A percentile compares a stretch with the other conserved stretches of the same genome.
phyloP scores from a whole-genome alignment of 2,888 invertebrate species.

The Cylloceria caligata region DNA sequence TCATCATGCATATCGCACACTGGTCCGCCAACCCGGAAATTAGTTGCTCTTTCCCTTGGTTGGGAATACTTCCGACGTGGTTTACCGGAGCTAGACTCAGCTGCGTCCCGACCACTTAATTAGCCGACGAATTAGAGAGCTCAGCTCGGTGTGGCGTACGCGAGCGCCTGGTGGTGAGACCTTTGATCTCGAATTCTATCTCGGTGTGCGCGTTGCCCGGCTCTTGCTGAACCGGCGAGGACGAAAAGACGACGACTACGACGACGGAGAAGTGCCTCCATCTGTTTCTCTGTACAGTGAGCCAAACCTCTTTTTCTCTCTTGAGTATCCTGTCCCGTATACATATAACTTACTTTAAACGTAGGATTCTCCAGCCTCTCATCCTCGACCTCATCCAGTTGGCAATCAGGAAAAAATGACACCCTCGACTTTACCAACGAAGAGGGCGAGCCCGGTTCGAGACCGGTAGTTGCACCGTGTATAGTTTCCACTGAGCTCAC shows the following conservation, averaged over 20 bases:
- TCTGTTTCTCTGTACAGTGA: conserved; percentile 27
- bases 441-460: conserved; percentile 29
- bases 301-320: conserved; percentile 9
- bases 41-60: conserved; percentile 41
- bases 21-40: conserved; percentile 50
- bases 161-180: conserved; percentile 51
- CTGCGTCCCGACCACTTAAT: conserved; percentile 63
- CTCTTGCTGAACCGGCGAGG: background rate
- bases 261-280: conserved; percentile 32
- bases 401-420: conserved; percentile 51
- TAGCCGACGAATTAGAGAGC: conserved; percentile 65
- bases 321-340: conserved; percentile 2
- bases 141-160: conserved; percentile 50
- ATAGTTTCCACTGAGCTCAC: background rate
- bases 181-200: conserved; percentile 67
- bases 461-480: conserved; percentile 48
- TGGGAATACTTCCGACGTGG: conserved; percentile 57
- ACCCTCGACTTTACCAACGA: conserved; percentile 33
- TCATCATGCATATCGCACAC: conserved; percentile 4
- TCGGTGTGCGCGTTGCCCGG: conserved; percentile 31
- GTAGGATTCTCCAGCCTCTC: conserved; percentile 19
- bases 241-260: conserved; percentile 32
- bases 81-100: conserved; percentile 46
- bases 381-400: conserved; percentile 26
- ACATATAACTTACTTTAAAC: conserved; percentile 23